Evolutionary conservation across 2,888 invertebrate species (phyloP).

Genomic region (Spicauda simplicius): DNA sequence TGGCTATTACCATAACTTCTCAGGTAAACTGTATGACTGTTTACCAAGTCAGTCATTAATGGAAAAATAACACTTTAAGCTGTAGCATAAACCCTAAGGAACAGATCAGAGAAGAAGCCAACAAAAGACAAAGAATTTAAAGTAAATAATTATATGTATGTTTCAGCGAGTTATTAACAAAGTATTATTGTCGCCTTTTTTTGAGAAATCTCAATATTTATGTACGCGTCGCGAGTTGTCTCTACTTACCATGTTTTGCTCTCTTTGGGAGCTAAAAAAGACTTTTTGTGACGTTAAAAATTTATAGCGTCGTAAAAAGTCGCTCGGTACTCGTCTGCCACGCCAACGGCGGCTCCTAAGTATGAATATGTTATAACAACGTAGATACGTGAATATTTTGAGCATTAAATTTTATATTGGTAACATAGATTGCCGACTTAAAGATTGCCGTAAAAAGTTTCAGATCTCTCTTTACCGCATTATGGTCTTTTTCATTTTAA

Average conservation of each 20-base stretch:
- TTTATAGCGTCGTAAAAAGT: slow-evolving; percentile 78
- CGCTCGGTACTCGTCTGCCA: slow-evolving; percentile 62
- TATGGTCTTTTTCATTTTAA: background rate
- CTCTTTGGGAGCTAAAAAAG: slow-evolving; percentile 59
- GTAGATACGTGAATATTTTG: slow-evolving; percentile 55
- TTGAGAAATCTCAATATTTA: slow-evolving; percentile 13
- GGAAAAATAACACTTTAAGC: too few species aligned
- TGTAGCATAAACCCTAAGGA: too few species aligned
- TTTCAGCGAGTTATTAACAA: background rate
- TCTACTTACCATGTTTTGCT: slow-evolving; percentile 53
- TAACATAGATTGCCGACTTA: slow-evolving; percentile 40
- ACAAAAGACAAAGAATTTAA: too few species aligned
- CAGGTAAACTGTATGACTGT: too few species aligned
- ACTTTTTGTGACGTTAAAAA: slow-evolving; percentile 77
- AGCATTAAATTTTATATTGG: slow-evolving; percentile 46
- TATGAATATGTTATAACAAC: slow-evolving; percentile 67
- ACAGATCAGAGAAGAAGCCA: too few species aligned
- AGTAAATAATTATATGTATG: too few species aligned
- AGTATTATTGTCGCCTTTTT: slow-evolving; percentile 48
- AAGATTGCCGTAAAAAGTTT: slow-evolving; percentile 42
- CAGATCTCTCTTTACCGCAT: slow-evolving; percentile 52
- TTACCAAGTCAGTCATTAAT: too few species aligned
- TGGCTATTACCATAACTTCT: too few species aligned
- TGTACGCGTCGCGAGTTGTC: slow-evolving; percentile 10
- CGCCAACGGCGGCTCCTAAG: slow-evolving; percentile 57